A percentile compares a stretch with the other conserved stretches of the same genome.
phyloP scores from a whole-genome alignment of 2,113 vertebrate species.

The Globicephala melas region DNA sequence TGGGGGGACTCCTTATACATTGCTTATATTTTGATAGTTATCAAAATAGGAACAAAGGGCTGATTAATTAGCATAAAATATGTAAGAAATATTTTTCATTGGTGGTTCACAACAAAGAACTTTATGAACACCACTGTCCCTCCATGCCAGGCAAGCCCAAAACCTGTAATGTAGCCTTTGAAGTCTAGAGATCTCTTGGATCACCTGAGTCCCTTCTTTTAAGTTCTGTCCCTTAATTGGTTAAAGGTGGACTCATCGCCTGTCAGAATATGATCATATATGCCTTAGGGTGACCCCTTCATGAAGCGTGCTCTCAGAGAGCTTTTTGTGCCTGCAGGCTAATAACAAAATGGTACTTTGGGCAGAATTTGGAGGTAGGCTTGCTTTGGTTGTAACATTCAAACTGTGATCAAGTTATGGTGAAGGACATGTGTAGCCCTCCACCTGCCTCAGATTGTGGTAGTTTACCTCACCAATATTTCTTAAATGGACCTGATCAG shows the following conservation, averaged over 20 bases:
- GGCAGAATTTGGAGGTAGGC: background rate
- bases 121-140: background rate
- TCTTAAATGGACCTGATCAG: background rate
- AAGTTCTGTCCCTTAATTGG: background rate
- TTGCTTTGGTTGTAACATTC: background rate
- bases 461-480: background rate
- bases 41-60: background rate
- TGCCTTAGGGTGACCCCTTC: background rate
- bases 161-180: background rate
- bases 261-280: background rate
- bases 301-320: background rate
- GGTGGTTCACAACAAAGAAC: background rate
- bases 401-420: background rate
- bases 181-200: background rate
- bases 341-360: background rate
- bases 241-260: background rate
- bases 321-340: background rate
- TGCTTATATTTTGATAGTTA: background rate
- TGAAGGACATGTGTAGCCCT: background rate
- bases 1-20: background rate
- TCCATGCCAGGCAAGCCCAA: background rate
- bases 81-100: background rate
- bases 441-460: background rate
- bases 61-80: background rate
- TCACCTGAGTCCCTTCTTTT: background rate